Evolutionary conservation across 2,113 vertebrate species (phyloP), one percentile per base, ranked within the genome.

Genomic region (Xerus inauris): DNA sequence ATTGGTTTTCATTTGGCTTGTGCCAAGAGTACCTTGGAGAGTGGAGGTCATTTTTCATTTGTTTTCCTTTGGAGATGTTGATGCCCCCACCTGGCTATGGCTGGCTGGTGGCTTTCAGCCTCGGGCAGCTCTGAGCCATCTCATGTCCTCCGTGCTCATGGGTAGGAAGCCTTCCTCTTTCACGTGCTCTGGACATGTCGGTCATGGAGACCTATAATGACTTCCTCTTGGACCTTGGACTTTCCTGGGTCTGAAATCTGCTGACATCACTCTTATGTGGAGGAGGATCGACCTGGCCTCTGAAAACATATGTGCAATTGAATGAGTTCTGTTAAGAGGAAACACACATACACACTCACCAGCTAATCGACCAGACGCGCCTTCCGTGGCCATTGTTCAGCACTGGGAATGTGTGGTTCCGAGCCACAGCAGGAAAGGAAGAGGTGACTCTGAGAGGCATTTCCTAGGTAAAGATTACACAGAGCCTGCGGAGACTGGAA

Each of bases 241-340:
- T 97, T 97, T 67, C 94, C 97, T 97, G 98, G 98, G 98, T 98
- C 94, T 91, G 54, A 87, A 76, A 85, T 42, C 94, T 98, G 98
- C 98, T 98, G 98, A 98, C 95, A 94, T 98, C 97, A 97, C 94
- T 87, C 76, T 91, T 80, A 42, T 97, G 96, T 77, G 95, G 97
- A 98, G 97, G 98, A 96, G 97, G 96, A 95, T 45, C 97, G 97
- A 97, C 97, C 97, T 1, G n/a, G 87, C 69, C 88, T 87, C 87
- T 71, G 97, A 96, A 97, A 94, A 97, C 95, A 89, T 88, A 49
- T 86, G 49, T 84, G 91, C 76, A 94, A 95, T 59, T 95, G 96
- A 98, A 95, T 92, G 94, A 91, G 88, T 92, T 96, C 76, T 85
- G 83, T 97, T 95, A 95, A 97, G 98, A 97, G 97, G 90, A 80